Evolutionary conservation across 2,888 invertebrate genomes (phyloP), one percentile per base, ranked within the genome.

Genomic region (Drosophila koepferae): DNA sequence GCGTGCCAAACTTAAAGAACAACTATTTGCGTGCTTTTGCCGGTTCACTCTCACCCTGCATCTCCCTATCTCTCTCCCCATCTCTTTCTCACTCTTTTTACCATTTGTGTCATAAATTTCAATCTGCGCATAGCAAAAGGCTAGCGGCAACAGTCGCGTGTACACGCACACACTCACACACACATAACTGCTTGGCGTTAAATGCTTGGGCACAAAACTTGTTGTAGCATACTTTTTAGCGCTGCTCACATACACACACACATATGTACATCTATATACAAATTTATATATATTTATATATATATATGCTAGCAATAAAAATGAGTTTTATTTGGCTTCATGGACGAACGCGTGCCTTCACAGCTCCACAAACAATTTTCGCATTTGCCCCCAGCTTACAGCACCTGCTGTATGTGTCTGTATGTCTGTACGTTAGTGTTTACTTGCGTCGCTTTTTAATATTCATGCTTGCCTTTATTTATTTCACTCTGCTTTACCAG

Each of bases 61-160:
- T 16, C 5, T 14, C 8, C 23, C 18, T 4, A 5, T 10, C 9
- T 14, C 0, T 38, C 51, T 28, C 12, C 38, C 36, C 40, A n/a
- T 48, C 28, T 31, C 10, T 20, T 9, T 14, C n/a, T 31, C 2
- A 2, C 34, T 7, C 8, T 14, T 44, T 44, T 20, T 44, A 34
- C 46, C 56, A 51, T 55, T 58, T 63, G 61, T 72, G 74, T 63
- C 89, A 89, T 86, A 86, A 90, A 90, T 86, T 90, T 89, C 81
- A 83, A 88, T 86, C 72, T 71, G 58, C 18, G 51, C 49, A 72
- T 54, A 48, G 59, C 60, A 48, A 72, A 66, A 60, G 60, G 61
- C 70, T 55, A 62, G 28, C 44, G 70, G 69, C 51, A 63, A 36
- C n/a, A 63, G 43, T 46, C 44, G 53, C 46, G 10, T 18, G 18